Conservation (phyloP, 2,888 invertebrate genomes). For the Pharmacophagus antenor region DNA sequence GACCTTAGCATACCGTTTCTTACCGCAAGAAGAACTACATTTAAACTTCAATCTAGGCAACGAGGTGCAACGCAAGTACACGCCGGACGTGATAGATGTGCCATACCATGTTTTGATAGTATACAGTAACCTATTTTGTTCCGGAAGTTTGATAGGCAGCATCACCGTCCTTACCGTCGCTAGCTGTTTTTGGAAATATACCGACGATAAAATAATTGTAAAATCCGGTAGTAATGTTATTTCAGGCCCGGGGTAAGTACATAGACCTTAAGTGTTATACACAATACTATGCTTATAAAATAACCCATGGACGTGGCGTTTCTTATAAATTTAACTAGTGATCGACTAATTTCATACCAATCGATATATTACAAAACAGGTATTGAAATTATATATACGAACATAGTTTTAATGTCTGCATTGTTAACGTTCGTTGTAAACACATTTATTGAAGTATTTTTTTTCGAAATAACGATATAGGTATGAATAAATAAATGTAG, state of each 20-base stretch:
- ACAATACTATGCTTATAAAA: no score
- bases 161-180: constrained; percentile 58
- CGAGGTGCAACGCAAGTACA: constrained; percentile 15
- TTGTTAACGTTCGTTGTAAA: no score
- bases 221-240: constrained; percentile 55
- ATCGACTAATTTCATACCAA: no score
- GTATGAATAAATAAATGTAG: no score
- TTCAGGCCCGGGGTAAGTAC: constrained; percentile 47
- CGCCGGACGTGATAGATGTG: constrained; percentile 36
- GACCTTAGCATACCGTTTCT: constrained; percentile 30
- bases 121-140: constrained; percentile 55
- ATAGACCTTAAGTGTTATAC: no score
- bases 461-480: no score
- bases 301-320: no score
- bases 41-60: constrained; percentile 15
- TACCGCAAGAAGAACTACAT: constrained; percentile 30
- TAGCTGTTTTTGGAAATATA: constrained; percentile 49
- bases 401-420: no score
- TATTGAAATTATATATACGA: no score
- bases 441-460: no score
- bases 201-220: constrained; percentile 41
- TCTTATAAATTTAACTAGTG: no score
- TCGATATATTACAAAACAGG: no score
- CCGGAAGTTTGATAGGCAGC: constrained; percentile 58
- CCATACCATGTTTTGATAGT: constrained; percentile 60